Conservation (phyloP, 2,888 invertebrate genomes). For the Geotrupes spiniger region DNA sequence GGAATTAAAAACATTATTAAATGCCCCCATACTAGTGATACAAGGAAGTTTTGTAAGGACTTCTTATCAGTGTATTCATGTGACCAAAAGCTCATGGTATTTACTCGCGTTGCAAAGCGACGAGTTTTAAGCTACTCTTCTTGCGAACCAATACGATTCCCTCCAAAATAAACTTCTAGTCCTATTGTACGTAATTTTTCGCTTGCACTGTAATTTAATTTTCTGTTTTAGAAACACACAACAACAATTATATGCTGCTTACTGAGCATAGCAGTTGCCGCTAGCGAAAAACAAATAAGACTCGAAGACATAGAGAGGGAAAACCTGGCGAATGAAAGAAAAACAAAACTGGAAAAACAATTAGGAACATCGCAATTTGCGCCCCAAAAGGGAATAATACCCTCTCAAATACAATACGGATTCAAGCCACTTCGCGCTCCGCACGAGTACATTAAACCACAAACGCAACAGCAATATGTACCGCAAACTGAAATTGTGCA, state of each 20-base stretch:
- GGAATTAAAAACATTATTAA: no score
- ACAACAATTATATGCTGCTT: slow-evolving; percentile 31
- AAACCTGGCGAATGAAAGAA: slow-evolving; percentile 60
- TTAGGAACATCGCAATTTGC: slow-evolving; percentile 13
- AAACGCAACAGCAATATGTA: slow-evolving; percentile 28
- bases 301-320: slow-evolving; percentile 75
- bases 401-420: slow-evolving; percentile 28
- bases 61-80: no score
- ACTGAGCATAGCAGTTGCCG: slow-evolving; percentile 38
- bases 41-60: no score
- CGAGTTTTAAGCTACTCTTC: no score
- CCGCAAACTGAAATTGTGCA: no score
- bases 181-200: not conserved
- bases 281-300: slow-evolving; percentile 61
- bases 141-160: no score
- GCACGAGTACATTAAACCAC: slow-evolving; percentile 33
- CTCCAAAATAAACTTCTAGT: no score
- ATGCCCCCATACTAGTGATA: no score
- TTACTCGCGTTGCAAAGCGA: no score
- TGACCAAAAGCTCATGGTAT: no score
- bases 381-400: slow-evolving; percentile 24
- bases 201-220: slow-evolving; percentile 7
- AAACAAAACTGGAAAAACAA: slow-evolving; percentile 36
- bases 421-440: slow-evolving; percentile 27
- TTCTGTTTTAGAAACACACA: slow-evolving; percentile 38